Base-by-base conservation (phyloP, 2,888 invertebrate genomes). In the Eupithecia subfuscata region DNA sequence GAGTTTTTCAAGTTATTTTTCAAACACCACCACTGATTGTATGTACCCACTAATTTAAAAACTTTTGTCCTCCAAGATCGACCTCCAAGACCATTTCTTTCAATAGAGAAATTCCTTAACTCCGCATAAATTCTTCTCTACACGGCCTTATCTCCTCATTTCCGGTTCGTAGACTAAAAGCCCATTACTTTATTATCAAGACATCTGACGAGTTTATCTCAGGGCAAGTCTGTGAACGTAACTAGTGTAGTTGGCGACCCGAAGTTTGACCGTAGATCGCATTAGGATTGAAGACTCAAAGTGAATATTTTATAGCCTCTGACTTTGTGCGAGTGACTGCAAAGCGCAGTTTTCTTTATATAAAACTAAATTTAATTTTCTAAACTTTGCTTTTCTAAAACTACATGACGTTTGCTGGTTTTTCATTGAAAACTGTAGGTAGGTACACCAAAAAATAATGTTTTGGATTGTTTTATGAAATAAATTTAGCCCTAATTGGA, bases 141-240 rank as follows among this genome's bases (percentile, higher is more conserved):
- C 90, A 86, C 86, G 83, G 82, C 82, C 87, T 88, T 92, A 91
- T 93, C 92, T 90, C 84, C 85, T 90, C 87, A 89, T 91, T 89
- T 88, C 87, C 86, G 85, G 85, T 83, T 83, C 82, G 84, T 82
- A 83, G 87, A 85, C 88, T 86, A 87, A 86, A 87, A 86, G 86
- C 85, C 89, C 92, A 92, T 94, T 92, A 92, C 88, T 93, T 88
- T 88, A 90, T 93, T 93, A 92, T 92, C 91, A 86, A 83, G 88
- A 85, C 86, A 87, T 88, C 86, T 87, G 89, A 89, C 87, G 87
- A 90, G 86, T 88, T 88, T 90, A 89, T 90, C 87, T 83, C 75
- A 68, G 70, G 60, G 65, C 60, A 77, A 81, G 79, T 73, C 84
- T 86, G 82, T 86, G 67, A 75, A 71, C 40, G 63, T 70, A 78